Percentiles rank a stretch among this genome's conserved stretches.
Evolutionary conservation across 2,888 invertebrate genomes (phyloP).

Genomic region (Catocala fraxini): DNA sequence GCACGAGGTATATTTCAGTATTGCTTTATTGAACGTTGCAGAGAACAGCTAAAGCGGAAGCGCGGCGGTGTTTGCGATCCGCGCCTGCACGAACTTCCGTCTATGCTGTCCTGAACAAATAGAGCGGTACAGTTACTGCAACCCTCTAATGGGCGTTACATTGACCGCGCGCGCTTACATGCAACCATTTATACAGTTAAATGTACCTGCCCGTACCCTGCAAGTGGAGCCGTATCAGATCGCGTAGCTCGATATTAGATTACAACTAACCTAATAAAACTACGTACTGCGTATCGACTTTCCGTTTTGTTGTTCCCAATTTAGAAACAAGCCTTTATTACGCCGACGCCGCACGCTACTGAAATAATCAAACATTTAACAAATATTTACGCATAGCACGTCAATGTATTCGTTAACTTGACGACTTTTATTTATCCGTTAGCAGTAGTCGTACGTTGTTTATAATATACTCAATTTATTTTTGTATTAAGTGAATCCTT

Average conservation of each 20-base stretch:
- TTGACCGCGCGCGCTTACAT: conserved; percentile 61
- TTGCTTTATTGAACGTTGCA: conserved; percentile 55
- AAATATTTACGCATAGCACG: background rate
- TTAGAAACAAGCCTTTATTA: conserved; percentile 29
- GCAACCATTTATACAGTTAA: conserved; percentile 75
- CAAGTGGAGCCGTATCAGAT: conserved; percentile 38
- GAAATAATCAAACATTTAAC: conserved; percentile 5
- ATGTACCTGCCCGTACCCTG: conserved; percentile 55
- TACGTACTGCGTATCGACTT: conserved; percentile 39
- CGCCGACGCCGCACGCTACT: conserved; percentile 2
- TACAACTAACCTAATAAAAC: conserved; percentile 48
- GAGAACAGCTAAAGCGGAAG: conserved; percentile 66
- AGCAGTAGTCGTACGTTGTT: background rate
- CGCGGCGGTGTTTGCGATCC: conserved; percentile 71
- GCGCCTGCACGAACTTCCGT: conserved; percentile 79
- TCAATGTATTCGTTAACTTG: background rate
- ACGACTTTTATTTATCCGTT: too few species aligned
- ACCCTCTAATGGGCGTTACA: conserved; percentile 67
- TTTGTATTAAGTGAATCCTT: conserved; percentile 19
- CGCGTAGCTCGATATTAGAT: conserved; percentile 45
- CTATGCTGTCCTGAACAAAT: conserved; percentile 75
- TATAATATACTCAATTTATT: conserved; percentile 16
- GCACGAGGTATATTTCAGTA: background rate
- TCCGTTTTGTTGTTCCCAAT: conserved; percentile 36
- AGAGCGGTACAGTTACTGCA: conserved; percentile 66